Conservation (phyloP, 1,140 invertebrate genomes). For the Pseudomyrmex sp. region DNA sequence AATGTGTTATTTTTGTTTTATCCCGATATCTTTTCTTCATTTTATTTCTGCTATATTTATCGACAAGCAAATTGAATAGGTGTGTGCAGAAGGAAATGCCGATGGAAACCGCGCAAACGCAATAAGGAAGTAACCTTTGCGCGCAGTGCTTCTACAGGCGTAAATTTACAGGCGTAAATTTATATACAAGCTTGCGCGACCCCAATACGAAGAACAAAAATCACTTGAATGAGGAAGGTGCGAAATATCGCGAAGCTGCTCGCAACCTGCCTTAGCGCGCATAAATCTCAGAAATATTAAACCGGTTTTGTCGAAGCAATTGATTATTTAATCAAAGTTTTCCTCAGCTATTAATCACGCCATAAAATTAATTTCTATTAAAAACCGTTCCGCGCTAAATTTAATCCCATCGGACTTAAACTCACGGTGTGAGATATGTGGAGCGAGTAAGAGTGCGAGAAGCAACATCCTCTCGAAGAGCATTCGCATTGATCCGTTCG, state of each 20-base stretch:
- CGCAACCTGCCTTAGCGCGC: background rate
- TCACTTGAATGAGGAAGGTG: slow-evolving; percentile 18
- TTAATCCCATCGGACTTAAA: background rate
- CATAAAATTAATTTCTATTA: slow-evolving; percentile 1
- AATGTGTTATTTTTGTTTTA: no score
- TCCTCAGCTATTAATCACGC: background rate
- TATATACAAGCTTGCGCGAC: slow-evolving; percentile 14
- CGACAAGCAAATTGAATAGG: slow-evolving; percentile 9
- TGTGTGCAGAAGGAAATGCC: background rate
- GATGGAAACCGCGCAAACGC: slow-evolving; percentile 44
- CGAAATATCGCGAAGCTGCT: slow-evolving; percentile 27
- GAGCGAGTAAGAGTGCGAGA: background rate
- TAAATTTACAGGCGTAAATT: slow-evolving; percentile 71
- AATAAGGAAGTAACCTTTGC: slow-evolving; percentile 64
- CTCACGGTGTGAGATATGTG: background rate
- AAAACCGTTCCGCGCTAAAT: background rate
- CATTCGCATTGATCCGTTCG: slow-evolving; percentile 24
- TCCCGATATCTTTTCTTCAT: background rate
- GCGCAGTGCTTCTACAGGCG: slow-evolving; percentile 33
- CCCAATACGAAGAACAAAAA: slow-evolving; percentile 45
- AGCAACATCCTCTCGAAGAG: background rate
- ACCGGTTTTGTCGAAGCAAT: background rate
- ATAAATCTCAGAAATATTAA: slow-evolving; percentile 55
- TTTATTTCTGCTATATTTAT: slow-evolving; percentile 22
- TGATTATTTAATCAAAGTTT: background rate